These are phyloP conservation scores for Protaetia brevitarsis DNA, from an alignment of 1,140 invertebrate species.

Conservation along the genomic window DNA sequence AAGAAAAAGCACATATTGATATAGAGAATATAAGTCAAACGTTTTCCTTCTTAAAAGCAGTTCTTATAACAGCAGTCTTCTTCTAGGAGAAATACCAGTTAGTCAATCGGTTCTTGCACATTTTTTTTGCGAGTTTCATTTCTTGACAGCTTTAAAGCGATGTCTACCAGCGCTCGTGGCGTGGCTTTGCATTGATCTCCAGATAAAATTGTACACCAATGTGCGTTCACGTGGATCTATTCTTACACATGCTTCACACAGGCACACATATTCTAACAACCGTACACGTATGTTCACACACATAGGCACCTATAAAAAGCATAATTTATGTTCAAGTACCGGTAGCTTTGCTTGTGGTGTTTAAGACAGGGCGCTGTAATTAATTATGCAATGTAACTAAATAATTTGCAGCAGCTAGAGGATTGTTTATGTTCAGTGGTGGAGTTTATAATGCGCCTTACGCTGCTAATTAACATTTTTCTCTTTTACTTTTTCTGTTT, in stretches of 20 bases:
- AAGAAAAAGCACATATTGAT: too few species aligned
- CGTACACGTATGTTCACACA: neutral
- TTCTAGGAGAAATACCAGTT: too few species aligned
- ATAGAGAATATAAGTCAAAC: too few species aligned
- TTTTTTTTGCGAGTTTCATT: too few species aligned
- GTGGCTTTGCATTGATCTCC: neutral
- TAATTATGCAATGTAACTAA: constrained; percentile 3
- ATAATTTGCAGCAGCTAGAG: neutral
- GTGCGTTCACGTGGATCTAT: neutral
- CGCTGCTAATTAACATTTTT: constrained; percentile 2
- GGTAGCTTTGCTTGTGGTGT: constrained; percentile 10
- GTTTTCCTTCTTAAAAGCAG: too few species aligned
- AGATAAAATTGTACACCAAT: neutral
- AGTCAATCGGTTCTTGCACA: too few species aligned
- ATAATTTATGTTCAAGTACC: constrained; percentile 10
- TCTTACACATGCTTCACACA: neutral
- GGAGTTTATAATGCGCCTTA: constrained; percentile 7
- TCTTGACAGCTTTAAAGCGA: neutral
- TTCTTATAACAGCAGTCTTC: too few species aligned
- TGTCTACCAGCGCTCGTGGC: neutral
- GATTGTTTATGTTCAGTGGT: neutral
- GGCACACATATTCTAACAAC: neutral
- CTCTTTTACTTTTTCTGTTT: constrained; percentile 1
- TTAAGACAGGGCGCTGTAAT: neutral
- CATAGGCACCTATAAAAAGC: constrained; percentile 5